Evolutionary conservation across 2,113 vertebrate genomes (phyloP).

Genomic region (Struthidea cinerea): DNA sequence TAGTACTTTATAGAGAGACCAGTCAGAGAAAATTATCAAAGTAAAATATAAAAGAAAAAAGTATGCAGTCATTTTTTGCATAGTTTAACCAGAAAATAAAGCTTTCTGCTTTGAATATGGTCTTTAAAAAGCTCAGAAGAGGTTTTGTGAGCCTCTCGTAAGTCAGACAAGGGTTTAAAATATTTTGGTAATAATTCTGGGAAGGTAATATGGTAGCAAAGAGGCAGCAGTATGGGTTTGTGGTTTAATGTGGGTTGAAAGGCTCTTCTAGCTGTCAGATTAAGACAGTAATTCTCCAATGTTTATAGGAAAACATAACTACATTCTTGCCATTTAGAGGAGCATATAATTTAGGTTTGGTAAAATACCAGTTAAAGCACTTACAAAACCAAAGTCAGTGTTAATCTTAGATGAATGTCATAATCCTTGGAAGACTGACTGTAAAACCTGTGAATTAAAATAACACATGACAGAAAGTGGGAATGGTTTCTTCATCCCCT

Average conservation of each 20-base stretch:
- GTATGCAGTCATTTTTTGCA: neutral
- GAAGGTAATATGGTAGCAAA: neutral
- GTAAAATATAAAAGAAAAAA: neutral
- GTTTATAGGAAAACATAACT: neutral
- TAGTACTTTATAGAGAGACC: neutral
- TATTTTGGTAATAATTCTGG: neutral
- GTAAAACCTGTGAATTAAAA: conserved; percentile 30
- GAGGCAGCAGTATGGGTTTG: neutral
- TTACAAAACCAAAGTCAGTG: neutral
- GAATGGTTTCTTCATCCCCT: neutral
- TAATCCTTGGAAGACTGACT: conserved; percentile 24
- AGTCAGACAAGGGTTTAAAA: neutral
- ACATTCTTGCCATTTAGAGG: neutral
- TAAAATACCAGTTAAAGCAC: neutral
- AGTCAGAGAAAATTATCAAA: neutral
- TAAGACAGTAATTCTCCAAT: neutral
- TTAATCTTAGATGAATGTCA: conserved; percentile 10
- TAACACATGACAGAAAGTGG: conserved; percentile 27
- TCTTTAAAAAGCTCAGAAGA: neutral
- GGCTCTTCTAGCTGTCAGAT: neutral
- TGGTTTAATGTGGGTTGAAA: neutral
- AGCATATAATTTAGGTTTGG: neutral
- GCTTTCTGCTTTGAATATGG: neutral
- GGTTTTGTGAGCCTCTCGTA: neutral
- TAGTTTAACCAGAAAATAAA: neutral